Percentiles rank a stretch among this genome's conserved stretches.
These are phyloP conservation scores for Delichon dasypus DNA, from an alignment of 2,797 vertebrate species.

Conservation along the genomic window DNA sequence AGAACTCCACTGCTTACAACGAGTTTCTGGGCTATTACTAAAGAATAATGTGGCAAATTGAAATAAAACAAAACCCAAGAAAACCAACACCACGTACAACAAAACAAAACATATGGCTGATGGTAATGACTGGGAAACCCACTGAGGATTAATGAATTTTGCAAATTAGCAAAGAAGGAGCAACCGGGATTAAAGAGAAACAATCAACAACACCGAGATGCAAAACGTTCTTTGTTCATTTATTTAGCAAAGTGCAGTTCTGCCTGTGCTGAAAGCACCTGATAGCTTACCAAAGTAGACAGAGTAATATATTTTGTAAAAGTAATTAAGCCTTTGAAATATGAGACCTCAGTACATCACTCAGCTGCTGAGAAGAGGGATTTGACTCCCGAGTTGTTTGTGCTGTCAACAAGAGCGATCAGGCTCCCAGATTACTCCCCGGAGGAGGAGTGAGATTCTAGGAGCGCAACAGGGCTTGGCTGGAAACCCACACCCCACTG, in stretches of 20 bases:
- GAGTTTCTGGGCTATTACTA: neutral
- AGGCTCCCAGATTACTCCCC: neutral
- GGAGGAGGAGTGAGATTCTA: neutral
- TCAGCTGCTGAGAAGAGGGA: constrained; percentile 30
- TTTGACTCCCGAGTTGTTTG: constrained; percentile 37
- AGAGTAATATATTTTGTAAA: constrained; percentile 56
- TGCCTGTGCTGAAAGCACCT: neutral
- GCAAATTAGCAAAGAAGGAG: constrained; percentile 47
- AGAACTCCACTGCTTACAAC: neutral
- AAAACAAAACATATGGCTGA: constrained; percentile 13
- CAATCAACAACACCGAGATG: constrained; percentile 3
- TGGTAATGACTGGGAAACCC: constrained; percentile 24
- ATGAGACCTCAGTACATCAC: constrained; percentile 18
- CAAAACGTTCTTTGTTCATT: constrained; percentile 40
- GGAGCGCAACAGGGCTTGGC: neutral
- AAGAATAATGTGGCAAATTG: constrained; percentile 8
- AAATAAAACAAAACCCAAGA: neutral
- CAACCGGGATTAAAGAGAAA: constrained; percentile 31
- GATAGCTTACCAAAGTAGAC: constrained; percentile 3
- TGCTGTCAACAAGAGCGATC: constrained; percentile 20
- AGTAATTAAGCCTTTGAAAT: constrained; percentile 67
- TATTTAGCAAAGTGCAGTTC: constrained; percentile 19
- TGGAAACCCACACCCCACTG: neutral
- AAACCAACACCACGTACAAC: neutral
- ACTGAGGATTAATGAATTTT: constrained; percentile 42